Base-by-base conservation (phyloP, 1,140 invertebrate genomes). In the Stegodyphus mimosarum region DNA sequence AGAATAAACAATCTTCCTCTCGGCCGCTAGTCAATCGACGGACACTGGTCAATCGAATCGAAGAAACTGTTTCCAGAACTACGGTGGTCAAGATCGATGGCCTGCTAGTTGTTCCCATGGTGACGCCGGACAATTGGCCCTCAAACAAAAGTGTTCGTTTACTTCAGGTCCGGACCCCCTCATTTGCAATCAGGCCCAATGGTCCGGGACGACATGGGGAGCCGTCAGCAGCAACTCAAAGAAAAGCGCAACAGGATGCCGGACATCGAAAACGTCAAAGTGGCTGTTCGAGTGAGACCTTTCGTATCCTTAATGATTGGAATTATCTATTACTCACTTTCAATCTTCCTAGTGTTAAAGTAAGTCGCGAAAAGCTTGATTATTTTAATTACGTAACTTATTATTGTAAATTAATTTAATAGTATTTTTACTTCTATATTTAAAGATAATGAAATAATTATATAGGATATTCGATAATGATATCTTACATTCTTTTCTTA, bases 201-300 rank as follows among this genome's bases (percentile, higher is more conserved):
- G 81, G 64, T 69, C 64, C 64, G 81, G 51, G 18, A 76, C 17
- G 10, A 49, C 17, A 66, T 70, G 60, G 49, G 33, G 55, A 74
- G 64, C 51, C 18, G 80, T 9, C 33, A n/a, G 50, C 49, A 75
- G 4, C 55, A 66, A 17, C 6, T 52, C n/a, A 76, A 70, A 11
- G 15, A 2, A 2, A 70, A 50, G 81, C 72, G 81, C 72, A 76
- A 84, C 73, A 84, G 73, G 81, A 83, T 80, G 85, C 86, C 87
- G 50, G 87, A 89, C 60, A 90, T 91, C 7, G 92, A 93, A 86
- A 92, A 91, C 87, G 91, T 93, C 0, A 92, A 92, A 84, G 93
- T 93, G n/a, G 93, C 93, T 6, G 92, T 93, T 5, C 88, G 93
- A 86, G 92, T 93, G 49, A 90, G 93, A 49, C 93, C 93, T 81